phyloP scores from a whole-genome alignment of 2,888 invertebrate genomes.

The Pollenia labialis region DNA sequence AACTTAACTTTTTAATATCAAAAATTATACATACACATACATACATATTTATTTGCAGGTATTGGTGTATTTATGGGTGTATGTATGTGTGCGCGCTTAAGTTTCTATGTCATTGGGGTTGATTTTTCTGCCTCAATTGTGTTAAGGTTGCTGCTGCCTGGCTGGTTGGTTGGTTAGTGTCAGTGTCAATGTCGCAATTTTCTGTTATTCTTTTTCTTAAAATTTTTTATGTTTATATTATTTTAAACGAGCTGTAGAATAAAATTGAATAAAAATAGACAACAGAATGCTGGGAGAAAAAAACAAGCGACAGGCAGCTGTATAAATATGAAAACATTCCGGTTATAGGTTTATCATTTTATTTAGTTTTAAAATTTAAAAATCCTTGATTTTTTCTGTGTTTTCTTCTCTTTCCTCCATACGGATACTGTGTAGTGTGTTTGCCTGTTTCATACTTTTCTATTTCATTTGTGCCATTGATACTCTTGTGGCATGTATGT shows the following conservation, averaged over 20 bases:
- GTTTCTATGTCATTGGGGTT: conserved; percentile 5
- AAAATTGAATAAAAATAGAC: conserved; percentile 45
- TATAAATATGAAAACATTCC: conserved; percentile 51
- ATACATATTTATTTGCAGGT: not conserved
- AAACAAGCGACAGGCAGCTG: not conserved
- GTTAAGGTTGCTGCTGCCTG: conserved; percentile 42
- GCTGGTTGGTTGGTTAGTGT: conserved; percentile 29
- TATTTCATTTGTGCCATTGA: conserved; percentile 30
- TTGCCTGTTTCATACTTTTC: not conserved
- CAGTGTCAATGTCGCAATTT: conserved; percentile 62
- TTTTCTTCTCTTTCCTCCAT: not conserved
- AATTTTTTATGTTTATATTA: not conserved
- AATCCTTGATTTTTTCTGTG: conserved; percentile 24
- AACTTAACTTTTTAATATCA: conserved; percentile 28
- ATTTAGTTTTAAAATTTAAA: conserved; percentile 16
- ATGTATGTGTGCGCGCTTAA: not conserved
- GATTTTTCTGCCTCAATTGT: conserved; percentile 8
- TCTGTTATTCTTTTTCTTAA: not conserved
- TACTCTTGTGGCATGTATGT: conserved; percentile 37
- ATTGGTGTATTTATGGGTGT: not conserved
- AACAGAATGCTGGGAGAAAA: not conserved
- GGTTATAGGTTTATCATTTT: conserved; percentile 48
- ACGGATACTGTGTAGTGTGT: not conserved
- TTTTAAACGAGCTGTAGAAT: conserved; percentile 30
- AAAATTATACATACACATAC: not conserved